phyloP scores from a whole-genome alignment of 1,140 invertebrate species.

The Drosophila cardini region DNA sequence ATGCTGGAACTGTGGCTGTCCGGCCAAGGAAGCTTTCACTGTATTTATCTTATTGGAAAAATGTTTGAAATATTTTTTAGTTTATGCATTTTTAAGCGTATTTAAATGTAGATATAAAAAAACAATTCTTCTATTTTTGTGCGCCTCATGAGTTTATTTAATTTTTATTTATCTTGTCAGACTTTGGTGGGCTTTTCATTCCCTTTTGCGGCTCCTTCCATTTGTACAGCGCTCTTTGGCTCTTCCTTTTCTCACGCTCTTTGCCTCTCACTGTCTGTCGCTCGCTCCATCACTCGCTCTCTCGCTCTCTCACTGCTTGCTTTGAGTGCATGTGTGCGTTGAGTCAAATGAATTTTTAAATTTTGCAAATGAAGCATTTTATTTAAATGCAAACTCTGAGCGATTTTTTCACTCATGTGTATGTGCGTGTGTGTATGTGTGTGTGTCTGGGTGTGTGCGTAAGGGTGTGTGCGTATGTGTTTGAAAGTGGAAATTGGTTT shows the following conservation, averaged over 20 bases:
- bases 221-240: not conserved
- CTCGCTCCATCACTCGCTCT: too few relatives aligned
- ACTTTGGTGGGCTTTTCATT: not conserved
- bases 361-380: slow-evolving; percentile 59
- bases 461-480: not conserved
- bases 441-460: slow-evolving; percentile 20
- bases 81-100: not conserved
- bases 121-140: not conserved
- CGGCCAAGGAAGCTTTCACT: too few relatives aligned
- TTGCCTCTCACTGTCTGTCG: not conserved
- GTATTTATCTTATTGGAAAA: too few relatives aligned
- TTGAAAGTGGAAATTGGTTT: not conserved
- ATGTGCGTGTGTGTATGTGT: slow-evolving; percentile 9
- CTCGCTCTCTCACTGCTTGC: too few relatives aligned
- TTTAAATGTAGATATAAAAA: not conserved
- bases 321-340: not conserved
- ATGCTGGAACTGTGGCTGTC: too few relatives aligned
- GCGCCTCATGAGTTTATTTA: not conserved
- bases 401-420: slow-evolving; percentile 5
- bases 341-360: slow-evolving; percentile 42
- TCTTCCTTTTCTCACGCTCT: not conserved
- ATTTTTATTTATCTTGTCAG: slow-evolving; percentile 25
- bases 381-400: slow-evolving; percentile 43
- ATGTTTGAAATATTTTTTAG: not conserved
- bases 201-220: slow-evolving; percentile 3